phyloP scores from a whole-genome alignment of 2,113 vertebrate genomes.

The human (Homo sapiens) region GRCh38 chr4:97941001-97941500 shows the following conservation, averaged over 20 bases:
- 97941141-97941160: neutral
- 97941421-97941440: neutral
- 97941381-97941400: neutral
- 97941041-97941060: neutral
- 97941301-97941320: neutral
- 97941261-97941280: neutral
- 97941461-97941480: neutral
- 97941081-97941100: neutral
- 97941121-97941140: neutral
- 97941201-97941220: neutral
- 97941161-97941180: neutral
- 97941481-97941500: neutral
- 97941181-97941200: neutral
- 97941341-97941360: neutral
- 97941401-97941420: neutral
- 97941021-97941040: slow-evolving; percentile 6
- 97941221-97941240: neutral
- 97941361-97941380: neutral
- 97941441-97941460: neutral
- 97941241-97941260: neutral
- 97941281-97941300: neutral
- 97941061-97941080: neutral
- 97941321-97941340: neutral
- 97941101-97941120: neutral
- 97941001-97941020: neutral